Percentiles rank a stretch among this genome's conserved stretches.
Evolutionary conservation across 1,140 invertebrate genomes (phyloP).

Genomic region (Camponotus pennsylvanicus): DNA sequence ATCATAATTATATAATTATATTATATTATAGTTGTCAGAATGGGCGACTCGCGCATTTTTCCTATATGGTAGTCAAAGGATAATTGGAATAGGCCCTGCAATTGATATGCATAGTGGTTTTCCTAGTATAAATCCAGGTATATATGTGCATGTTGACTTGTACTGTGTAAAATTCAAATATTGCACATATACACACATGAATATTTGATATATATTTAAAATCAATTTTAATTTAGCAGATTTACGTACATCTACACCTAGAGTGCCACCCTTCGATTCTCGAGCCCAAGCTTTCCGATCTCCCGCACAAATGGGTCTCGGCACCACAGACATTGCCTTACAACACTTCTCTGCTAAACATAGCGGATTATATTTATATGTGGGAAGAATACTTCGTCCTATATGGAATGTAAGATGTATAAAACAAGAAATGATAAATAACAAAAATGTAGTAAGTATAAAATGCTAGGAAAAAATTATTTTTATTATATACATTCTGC

Average conservation of each 20-base stretch:
- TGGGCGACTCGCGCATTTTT: conserved; percentile 97
- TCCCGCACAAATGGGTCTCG: conserved; percentile 74
- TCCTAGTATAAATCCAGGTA: conserved; percentile 71
- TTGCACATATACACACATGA: background rate
- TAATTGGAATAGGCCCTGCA: conserved; percentile 62
- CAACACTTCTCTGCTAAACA: conserved; percentile 95
- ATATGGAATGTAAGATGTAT: conserved; percentile 93
- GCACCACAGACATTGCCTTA: conserved; percentile 81
- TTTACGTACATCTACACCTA: conserved; percentile 83
- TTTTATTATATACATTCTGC: background rate
- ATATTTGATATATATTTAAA: conserved; percentile 21
- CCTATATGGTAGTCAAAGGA: conserved; percentile 93
- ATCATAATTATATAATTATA: conserved; percentile 30
- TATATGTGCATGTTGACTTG: conserved; percentile 11
- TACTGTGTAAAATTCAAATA: background rate
- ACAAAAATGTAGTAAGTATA: conserved; percentile 88
- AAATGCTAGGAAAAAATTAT: background rate
- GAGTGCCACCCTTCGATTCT: conserved; percentile 75
- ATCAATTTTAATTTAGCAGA: conserved; percentile 60
- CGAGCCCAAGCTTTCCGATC: conserved; percentile 72
- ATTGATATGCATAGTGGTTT: conserved; percentile 74
- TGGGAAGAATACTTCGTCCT: conserved; percentile 93
- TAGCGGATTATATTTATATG: conserved; percentile 96
- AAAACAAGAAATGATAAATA: conserved; percentile 87
- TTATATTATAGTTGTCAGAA: conserved; percentile 88